These are phyloP conservation scores for Pterocles orientalis DNA, from an alignment of 2,113 vertebrate species.

Conservation along the genomic window DNA sequence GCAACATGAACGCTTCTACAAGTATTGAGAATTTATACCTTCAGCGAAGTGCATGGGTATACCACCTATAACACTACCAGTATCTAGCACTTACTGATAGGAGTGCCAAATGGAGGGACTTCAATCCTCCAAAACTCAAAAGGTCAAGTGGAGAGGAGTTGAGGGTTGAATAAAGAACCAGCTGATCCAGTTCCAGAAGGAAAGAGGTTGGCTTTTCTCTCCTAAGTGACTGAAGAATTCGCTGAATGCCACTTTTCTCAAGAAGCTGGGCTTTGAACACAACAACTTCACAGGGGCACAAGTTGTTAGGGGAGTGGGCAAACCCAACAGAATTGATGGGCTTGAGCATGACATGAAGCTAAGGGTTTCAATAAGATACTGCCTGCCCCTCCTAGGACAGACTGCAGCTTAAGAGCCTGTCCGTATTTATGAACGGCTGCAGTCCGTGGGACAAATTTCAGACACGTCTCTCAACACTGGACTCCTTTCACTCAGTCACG, in stretches of 20 bases:
- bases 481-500: not conserved
- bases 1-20: not conserved
- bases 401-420: not conserved
- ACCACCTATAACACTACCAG: not conserved
- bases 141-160: not conserved
- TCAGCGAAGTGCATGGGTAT: not conserved
- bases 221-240: not conserved
- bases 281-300: not conserved
- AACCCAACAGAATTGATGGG: not conserved
- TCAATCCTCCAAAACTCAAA: not conserved
- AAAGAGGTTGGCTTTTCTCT: not conserved
- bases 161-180: not conserved
- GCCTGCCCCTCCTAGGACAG: accelerated
- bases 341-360: not conserved
- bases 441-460: slow-evolving; percentile 1
- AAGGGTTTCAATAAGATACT: not conserved
- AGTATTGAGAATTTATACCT: not conserved
- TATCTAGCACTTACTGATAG: not conserved
- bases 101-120: not conserved
- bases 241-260: not conserved
- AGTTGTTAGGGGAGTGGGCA: not conserved
- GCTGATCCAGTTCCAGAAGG: not conserved
- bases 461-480: not conserved
- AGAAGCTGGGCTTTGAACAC: not conserved
- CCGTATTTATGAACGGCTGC: not conserved